Evolutionary conservation across 1,140 invertebrate species (phyloP), one percentile per base, ranked within the genome.

Genomic region (Meteorus sp.): DNA sequence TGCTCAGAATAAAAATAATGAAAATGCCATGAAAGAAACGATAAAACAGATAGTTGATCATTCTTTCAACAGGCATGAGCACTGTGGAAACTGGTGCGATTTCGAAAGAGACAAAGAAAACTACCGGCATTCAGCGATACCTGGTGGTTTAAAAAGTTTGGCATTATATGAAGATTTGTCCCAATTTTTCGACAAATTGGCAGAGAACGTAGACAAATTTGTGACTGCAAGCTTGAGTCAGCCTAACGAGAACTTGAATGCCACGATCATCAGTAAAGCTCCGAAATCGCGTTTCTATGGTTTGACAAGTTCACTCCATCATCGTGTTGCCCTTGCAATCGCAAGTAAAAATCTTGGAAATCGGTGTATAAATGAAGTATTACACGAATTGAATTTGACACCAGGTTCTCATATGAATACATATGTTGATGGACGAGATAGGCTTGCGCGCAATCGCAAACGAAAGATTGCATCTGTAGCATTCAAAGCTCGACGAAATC

Each of bases 401-500:
- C 53, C 53, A 23, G 53, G 53, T 11, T 23, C 41, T 43, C 15
- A 56, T 43, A 23, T 23, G 13, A 25, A 0, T 44, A 22, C 17
- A 15, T 43, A 56, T 17, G 19, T 56, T 11, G 23, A 41, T 41
- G 37, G 22, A 43, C 39, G 41, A 45, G 23, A 47, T 5, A 56
- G 11, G 17, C 0, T 47, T 2, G 43, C 23, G 19, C 2, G 33
- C 39, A 47, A 45, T 45, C 55, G 55, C 27, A 1, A 33, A 45
- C 23, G 31, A 29, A 29, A 56, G 47, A 33, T 29, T 2, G 44
- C 25, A 19, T 33, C 44, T 20, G 41, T 35, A 13, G 55, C 25
- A 23, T 47, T 48, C n/a, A 57, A 57, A 48, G 19, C 27, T 48
- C 55, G 19, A 57, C 43, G 55, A 29, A 57, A 57, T 37, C 4